These are phyloP conservation scores for Nestor notabilis DNA, from an alignment of 2,113 vertebrate species.

Conservation along the genomic window DNA sequence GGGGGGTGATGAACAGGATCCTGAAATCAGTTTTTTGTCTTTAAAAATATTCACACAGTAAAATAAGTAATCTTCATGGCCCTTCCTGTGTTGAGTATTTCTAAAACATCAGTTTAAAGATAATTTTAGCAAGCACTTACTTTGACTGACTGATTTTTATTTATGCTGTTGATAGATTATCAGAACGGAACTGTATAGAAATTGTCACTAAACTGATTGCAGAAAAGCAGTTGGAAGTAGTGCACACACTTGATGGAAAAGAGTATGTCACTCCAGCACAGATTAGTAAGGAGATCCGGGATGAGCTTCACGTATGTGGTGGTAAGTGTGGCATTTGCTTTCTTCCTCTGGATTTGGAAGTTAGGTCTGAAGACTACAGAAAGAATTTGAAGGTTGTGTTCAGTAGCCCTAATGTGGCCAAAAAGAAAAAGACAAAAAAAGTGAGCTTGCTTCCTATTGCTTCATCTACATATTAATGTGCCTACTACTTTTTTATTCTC, in stretches of 20 bases:
- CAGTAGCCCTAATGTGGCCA: not conserved
- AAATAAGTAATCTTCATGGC: fast-evolving
- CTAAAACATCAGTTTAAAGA: not conserved
- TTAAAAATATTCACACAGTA: not conserved
- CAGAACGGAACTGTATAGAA: conserved; percentile 96
- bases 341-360: not conserved
- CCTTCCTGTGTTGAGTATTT: not conserved
- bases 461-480: not conserved
- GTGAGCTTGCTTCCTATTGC: not conserved
- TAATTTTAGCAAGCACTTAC: not conserved
- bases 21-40: not conserved
- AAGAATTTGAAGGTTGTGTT: not conserved
- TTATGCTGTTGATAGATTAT: conserved; percentile 77
- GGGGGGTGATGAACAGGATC: too few species aligned
- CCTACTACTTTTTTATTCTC: not conserved
- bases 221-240: conserved; percentile 94
- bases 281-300: conserved; percentile 89
- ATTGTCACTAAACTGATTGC: conserved; percentile 90
- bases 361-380: not conserved
- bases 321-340: conserved; percentile 75
- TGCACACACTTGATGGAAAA: conserved; percentile 95
- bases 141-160: not conserved
- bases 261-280: conserved; percentile 94
- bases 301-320: conserved; percentile 90
- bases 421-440: not conserved